Evolutionary conservation across 2,888 invertebrate species (phyloP), one percentile per base, ranked within the genome.

Genomic region (Volucella bombylans): DNA sequence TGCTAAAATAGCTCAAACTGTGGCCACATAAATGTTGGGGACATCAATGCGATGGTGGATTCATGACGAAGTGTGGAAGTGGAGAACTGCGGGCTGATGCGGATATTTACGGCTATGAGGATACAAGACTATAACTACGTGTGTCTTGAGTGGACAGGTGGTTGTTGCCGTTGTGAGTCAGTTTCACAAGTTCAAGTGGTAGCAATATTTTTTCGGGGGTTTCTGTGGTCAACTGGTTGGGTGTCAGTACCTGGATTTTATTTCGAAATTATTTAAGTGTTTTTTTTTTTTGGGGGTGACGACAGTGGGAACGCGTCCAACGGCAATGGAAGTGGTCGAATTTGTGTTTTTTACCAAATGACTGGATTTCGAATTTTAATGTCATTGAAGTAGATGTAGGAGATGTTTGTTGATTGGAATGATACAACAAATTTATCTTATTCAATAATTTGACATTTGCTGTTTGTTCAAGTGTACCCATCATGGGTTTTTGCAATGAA

Each of bases 171-270:
- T 55, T 68, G 54, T 61, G 57, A 82, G 57, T 78, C 72, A 73
- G 50, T 64, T 64, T 57, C 78, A 55, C 69, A 49, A 18, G 59
- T 69, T 83, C 68, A 79, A 69, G 74, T 79, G 82, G 73, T 12
- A 50, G 78, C 50, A 50, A 64, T 69, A 73, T 68, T 73, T 57
- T 79, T 73, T 43, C 11, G 15, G 47, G 14, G 62, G 55, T 69
- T 79, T 69, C 31, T 54, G 31, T 65, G 79, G 69, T 79, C 73
- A 83, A 83, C 73, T 82, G 67, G 61, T 23, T 54, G 72, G 55
- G 67, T 67, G 78, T 64, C 72, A 82, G 49, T 78, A 15, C 62
- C 61, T 61, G 72, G 49, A 67, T 62, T 76, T 61, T 11, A 50
- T 41, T 82, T 45, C 18, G 14, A 61, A 18, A 54, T 77, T 61